Evolutionary conservation across 2,888 invertebrate species (phyloP), one percentile per base, ranked within the genome.

Genomic region (Lasioglossum zephyrum): DNA sequence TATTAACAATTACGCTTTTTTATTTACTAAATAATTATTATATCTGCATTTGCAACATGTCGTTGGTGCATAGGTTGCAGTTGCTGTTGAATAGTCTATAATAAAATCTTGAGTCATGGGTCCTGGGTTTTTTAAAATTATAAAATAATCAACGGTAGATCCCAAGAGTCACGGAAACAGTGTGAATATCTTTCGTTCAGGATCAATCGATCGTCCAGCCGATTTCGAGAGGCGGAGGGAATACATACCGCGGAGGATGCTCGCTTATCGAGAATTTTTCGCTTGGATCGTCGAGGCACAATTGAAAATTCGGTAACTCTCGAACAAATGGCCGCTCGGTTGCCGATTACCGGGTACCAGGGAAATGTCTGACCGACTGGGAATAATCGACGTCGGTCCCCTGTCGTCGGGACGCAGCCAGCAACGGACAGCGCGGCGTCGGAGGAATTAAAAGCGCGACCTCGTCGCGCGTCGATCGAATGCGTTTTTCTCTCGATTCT

Each of bases 261-360:
- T 22, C 69, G 9, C 9, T 39, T 22, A 69, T 22, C 39, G 18
- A 39, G 70, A 41, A 53, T 85, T 85, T 83, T 83, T 18, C 70
- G 53, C 74, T 41, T 22, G 75, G 53, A 66, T 63, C 41, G 49
- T 41, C 49, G 36, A 53, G 82, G 89, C 81, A 85, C 63, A 85
- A 88, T 87, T 85, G 85, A 84, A 89, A 89, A 89, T 88, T 88
- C 82, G 87, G 78, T 22, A 74, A 63, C 73, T 87, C 73, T 87
- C 81, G 82, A 87, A 87, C 87, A 85, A 88, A 53, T 22, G 53
- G 9, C 9, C n/a, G n/a, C 9, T 53, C 53, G n/a, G 53, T 53
- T n/a, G 53, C n/a, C 53, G 53, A 53, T 53, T 53, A 53, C 88
- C 82, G 87, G 81, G 81, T 84, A 88, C 76, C 81, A 77, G 82